phyloP scores from a whole-genome alignment of 2,113 vertebrate genomes.

The Crocuta crocuta region DNA sequence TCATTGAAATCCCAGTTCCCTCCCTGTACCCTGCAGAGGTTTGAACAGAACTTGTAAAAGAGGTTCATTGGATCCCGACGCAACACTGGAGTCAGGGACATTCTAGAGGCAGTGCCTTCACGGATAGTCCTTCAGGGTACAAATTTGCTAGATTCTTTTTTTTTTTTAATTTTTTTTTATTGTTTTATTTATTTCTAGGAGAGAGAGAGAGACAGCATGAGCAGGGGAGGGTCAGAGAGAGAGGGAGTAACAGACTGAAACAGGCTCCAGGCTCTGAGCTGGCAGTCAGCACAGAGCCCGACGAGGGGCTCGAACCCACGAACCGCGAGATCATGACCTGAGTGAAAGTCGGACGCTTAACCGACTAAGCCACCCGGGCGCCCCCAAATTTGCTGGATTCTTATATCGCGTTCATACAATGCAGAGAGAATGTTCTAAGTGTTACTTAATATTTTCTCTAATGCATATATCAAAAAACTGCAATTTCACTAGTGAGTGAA shows the following conservation, averaged over 20 bases:
- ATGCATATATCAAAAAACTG: background rate
- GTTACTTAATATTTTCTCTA: background rate
- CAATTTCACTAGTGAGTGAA: background rate
- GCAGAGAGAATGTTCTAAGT: background rate
- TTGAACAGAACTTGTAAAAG: background rate
- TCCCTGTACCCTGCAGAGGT: background rate
- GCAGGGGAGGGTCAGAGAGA: too few relatives aligned
- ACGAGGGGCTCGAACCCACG: too few relatives aligned
- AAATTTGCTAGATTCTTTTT: background rate
- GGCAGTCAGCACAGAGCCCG: too few relatives aligned
- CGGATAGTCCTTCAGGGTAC: background rate
- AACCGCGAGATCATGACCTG: too few relatives aligned
- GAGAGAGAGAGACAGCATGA: too few relatives aligned
- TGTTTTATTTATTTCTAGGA: too few relatives aligned
- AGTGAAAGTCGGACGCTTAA: too few relatives aligned
- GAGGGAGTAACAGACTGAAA: too few relatives aligned
- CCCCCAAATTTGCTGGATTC: background rate
- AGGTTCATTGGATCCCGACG: background rate
- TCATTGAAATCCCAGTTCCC: background rate
- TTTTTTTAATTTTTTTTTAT: too few relatives aligned
- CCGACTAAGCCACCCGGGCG: too few relatives aligned
- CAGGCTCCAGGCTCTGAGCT: too few relatives aligned
- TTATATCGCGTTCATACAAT: background rate
- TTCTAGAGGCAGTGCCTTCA: background rate
- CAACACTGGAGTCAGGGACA: background rate